Conservation (phyloP, 1,140 invertebrate species). For the Prorops nasuta region DNA sequence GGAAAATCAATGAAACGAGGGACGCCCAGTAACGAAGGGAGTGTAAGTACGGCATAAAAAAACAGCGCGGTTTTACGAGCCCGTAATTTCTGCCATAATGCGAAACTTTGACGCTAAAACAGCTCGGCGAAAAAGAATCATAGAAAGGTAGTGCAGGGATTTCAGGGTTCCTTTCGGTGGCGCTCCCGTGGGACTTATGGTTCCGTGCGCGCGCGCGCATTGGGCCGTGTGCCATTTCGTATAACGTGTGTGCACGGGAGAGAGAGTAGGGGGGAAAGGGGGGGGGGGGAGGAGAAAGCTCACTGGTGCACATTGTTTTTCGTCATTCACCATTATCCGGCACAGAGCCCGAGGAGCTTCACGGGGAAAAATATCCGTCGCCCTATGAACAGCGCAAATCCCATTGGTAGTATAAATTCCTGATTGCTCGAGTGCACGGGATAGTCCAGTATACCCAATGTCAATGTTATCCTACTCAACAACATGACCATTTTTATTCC, state of each 20-base stretch:
- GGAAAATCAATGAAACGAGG: too few species aligned
- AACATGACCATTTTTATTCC: too few species aligned
- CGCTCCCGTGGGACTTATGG: slow-evolving; percentile 13
- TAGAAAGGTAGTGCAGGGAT: neutral
- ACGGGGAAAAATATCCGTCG: neutral
- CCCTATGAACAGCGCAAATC: slow-evolving; percentile 1
- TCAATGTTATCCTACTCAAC: too few species aligned
- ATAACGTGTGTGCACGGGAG: too few species aligned
- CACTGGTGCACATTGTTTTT: slow-evolving; percentile 9
- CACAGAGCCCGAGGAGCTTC: neutral
- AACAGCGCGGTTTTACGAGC: too few species aligned
- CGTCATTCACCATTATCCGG: slow-evolving; percentile 17
- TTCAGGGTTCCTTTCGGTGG: slow-evolving; percentile 2
- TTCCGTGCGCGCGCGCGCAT: slow-evolving; percentile 5
- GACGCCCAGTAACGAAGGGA: too few species aligned
- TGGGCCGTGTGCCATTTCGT: slow-evolving; percentile 1
- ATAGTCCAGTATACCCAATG: neutral
- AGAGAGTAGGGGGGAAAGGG: too few species aligned
- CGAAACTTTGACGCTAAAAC: too few species aligned
- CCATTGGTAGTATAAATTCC: slow-evolving; percentile 20
- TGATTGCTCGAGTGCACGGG: slow-evolving; percentile 6
- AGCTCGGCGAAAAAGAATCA: slow-evolving; percentile 1
- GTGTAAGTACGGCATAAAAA: too few species aligned
- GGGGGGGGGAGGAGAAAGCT: slow-evolving; percentile 1
- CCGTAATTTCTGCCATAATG: too few species aligned